A percentile compares a stretch with the other conserved stretches of the same genome.
These are phyloP conservation scores for Pomacea maculata DNA, from an alignment of 1,140 invertebrate genomes.

Conservation along the genomic window DNA sequence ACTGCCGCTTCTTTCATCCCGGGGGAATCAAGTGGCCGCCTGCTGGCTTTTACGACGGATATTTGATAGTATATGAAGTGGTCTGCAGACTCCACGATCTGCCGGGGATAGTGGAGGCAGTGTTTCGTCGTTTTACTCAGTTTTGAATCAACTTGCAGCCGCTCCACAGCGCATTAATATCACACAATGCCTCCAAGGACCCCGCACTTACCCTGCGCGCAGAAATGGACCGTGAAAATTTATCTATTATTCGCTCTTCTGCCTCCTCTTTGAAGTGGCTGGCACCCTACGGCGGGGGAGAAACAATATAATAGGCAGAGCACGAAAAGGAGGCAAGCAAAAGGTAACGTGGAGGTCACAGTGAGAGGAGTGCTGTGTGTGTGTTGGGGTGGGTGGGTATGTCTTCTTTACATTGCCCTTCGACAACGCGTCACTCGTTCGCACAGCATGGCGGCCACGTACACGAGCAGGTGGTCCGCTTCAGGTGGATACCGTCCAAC, in stretches of 20 bases:
- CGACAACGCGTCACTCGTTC: no score
- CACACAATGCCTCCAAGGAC: background rate
- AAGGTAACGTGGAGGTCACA: background rate
- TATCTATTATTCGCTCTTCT: slow-evolving; percentile 11
- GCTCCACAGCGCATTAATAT: slow-evolving; percentile 3
- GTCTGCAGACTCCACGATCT: background rate
- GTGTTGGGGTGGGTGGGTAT: no score
- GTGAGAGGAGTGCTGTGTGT: no score
- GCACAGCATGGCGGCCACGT: no score
- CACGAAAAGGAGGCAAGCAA: background rate
- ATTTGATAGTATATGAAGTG: slow-evolving; percentile 7
- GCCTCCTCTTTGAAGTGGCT: background rate
- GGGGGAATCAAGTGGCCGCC: background rate
- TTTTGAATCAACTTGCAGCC: slow-evolving; percentile 1
- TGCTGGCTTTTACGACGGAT: background rate
- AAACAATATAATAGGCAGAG: background rate
- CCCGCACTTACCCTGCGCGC: background rate
- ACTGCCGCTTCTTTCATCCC: background rate
- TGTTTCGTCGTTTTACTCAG: slow-evolving; percentile 7
- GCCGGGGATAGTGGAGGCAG: background rate
- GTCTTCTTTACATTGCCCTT: no score
- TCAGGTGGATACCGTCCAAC: no score
- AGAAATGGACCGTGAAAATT: slow-evolving; percentile 3
- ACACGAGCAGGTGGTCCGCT: no score
- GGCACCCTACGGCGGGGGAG: background rate